These are phyloP conservation scores for Pentalonia nigronervosa DNA, from an alignment of 1,140 invertebrate genomes.

Conservation along the genomic window DNA sequence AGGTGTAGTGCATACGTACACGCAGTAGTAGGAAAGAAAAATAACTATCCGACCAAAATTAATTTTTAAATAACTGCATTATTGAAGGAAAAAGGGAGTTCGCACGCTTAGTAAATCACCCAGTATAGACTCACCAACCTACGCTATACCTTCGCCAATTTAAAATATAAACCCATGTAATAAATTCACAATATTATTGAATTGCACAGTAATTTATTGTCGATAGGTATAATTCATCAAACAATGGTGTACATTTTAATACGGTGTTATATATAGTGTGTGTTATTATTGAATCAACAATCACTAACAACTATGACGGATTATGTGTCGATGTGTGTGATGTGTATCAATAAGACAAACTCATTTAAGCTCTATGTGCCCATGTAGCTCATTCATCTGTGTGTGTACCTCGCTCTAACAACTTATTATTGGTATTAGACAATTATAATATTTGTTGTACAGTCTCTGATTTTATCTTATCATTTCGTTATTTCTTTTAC, in stretches of 20 bases:
- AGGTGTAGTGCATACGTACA: too few species aligned
- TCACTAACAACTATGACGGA: background rate
- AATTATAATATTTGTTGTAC: background rate
- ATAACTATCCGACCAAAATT: too few species aligned
- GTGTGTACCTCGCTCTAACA: background rate
- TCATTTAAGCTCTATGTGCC: background rate
- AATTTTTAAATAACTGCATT: too few species aligned
- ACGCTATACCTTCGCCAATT: background rate
- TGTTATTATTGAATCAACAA: background rate
- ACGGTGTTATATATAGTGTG: background rate
- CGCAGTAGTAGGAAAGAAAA: too few species aligned
- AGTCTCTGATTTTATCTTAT: slow-evolving; percentile 20
- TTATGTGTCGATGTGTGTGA: background rate
- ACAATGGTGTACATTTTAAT: background rate
- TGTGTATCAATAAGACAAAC: background rate
- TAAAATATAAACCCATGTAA: background rate
- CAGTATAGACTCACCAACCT: too few species aligned
- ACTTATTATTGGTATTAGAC: background rate
- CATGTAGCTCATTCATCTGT: background rate
- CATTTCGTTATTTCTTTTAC: background rate
- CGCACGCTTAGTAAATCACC: too few species aligned
- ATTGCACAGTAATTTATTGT: background rate
- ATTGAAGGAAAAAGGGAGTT: too few species aligned
- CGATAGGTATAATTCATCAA: background rate
- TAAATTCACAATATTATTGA: background rate